Evolutionary conservation across 92 coral and sea anemone species (phyloP), one percentile per base, ranked within the genome.

Genomic region (Parazoanthus swiftii): DNA sequence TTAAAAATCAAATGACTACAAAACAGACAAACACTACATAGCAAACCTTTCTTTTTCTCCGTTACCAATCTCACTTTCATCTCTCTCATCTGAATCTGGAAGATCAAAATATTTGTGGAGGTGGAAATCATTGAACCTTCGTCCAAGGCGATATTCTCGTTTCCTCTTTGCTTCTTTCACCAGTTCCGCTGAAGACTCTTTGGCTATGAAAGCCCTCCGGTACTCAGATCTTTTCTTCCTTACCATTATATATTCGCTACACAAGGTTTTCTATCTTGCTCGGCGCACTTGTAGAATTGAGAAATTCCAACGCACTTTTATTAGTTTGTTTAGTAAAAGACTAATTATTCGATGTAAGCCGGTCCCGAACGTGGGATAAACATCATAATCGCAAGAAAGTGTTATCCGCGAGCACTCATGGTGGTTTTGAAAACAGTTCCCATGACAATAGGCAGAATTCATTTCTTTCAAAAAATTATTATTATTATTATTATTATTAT

Each of bases 91-190:
- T 8, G 59, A 18, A 20, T 74, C 77, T 74, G 82, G 82, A 50
- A 79, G n/a, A 46, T 46, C 39, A 25, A 79, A 79, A n/a, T 65
- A 4, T 11, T 79, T 44, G 10, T 79, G 43, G 13, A 79, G 21
- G 65, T 79, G 8, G 39, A 46, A 79, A 11, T 79, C 82, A 25
- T 26, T 79, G 63, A 79, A 35, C 67, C 82, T 48, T 35, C 82
- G 15, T 26, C 66, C 82, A n/a, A 25, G 36, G 14, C 82, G 58
- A 26, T 50, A 79, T 18, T 79, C 82, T 48, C 39, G 67, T 26
- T 79, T 79, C 66, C 37, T 46, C 23, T 79, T 79, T 29, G 82
- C 43, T 79, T 79, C 82, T 11, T n/a, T 51, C 23, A 51, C 38
- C 43, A 79, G 82, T 16, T 79, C 82, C 18, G 37, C 23, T 6